Base-by-base conservation (phyloP, 1,140 invertebrate genomes). In the Tenebrio molitor region DNA sequence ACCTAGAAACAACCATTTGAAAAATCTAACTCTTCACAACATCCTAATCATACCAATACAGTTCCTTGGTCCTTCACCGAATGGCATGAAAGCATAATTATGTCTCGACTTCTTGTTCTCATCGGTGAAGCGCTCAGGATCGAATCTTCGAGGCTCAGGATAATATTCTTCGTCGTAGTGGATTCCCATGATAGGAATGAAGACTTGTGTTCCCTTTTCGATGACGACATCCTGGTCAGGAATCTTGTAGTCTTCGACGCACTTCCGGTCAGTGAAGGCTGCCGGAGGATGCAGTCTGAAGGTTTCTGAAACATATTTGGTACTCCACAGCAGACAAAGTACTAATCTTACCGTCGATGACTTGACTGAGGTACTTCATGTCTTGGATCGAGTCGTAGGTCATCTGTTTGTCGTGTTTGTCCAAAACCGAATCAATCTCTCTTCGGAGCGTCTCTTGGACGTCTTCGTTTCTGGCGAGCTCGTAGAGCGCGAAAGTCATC, bases 11-110 rank as follows among this genome's bases (percentile, higher is more conserved):
- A 5, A 80, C 79, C 6, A 66, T 41, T 44, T 36, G 2, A 21
- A 1, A 33, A 1, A 8, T 16, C 14, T 15, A 6, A 15, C n/a
- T 46, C 5, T 1, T 34, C 36, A 33, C 10, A 14, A 74, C 34
- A 72, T 33, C 39, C 12, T 19, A 2, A 34, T 44, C 19, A 68
- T 66, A 85, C 86, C 86, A 62, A 91, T 89, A 77, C 90, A 91
- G 73, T 89, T 88, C 39, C 89, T 83, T 1, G 88, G 86, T 7
- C 90, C 91, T 67, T 88, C 88, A 8, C 88, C 90, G 78, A 92
- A 91, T 8, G 90, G 89, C 64, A 89, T 78, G 74, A 86, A 91
- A 0, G 85, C 82, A 2, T 71, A 77, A 10, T 73, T 34, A 1
- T 62, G 72, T 62, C 83, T 77, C 36, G 83, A 73, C 1, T 78